These are phyloP conservation scores for Theropithecus gelada DNA, from an alignment of 2,113 vertebrate species.

Conservation along the genomic window DNA sequence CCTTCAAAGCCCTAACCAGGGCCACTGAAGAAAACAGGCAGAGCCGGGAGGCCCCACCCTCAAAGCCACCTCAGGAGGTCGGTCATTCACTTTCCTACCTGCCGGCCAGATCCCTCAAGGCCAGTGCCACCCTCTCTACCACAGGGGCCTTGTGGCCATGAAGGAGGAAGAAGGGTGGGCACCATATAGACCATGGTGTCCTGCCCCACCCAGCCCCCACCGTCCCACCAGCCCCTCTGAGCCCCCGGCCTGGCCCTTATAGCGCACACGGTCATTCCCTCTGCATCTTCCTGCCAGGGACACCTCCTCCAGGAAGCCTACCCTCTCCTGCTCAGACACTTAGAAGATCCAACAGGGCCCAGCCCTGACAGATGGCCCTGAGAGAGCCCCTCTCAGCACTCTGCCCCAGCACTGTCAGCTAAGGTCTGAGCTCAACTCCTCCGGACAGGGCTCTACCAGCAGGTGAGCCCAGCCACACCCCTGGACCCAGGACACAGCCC, in stretches of 20 bases:
- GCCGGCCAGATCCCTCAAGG: too few species aligned
- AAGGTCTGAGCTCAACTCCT: not conserved
- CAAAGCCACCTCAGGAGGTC: fast-evolving
- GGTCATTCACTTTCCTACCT: fast-evolving
- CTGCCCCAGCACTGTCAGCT: fast-evolving
- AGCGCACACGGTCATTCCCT: fast-evolving
- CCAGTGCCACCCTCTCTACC: not conserved
- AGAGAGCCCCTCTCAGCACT: not conserved
- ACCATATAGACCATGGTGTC: fast-evolving
- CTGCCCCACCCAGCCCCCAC: not conserved
- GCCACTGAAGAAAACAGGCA: not conserved
- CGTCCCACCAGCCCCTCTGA: not conserved
- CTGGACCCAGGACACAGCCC: not conserved
- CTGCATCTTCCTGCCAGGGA: not conserved
- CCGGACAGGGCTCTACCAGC: not conserved
- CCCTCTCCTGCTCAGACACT: not conserved
- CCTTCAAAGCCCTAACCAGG: not conserved
- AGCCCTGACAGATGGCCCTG: too few species aligned
- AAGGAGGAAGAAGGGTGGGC: fast-evolving
- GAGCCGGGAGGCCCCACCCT: not conserved
- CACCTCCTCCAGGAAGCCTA: not conserved
- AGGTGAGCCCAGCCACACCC: not conserved
- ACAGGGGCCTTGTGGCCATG: not conserved
- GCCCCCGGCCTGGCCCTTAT: not conserved
- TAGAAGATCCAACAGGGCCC: too few species aligned